Evolutionary conservation across 1,140 invertebrate genomes (phyloP).

Genomic region (Steinernema feltiae): DNA sequence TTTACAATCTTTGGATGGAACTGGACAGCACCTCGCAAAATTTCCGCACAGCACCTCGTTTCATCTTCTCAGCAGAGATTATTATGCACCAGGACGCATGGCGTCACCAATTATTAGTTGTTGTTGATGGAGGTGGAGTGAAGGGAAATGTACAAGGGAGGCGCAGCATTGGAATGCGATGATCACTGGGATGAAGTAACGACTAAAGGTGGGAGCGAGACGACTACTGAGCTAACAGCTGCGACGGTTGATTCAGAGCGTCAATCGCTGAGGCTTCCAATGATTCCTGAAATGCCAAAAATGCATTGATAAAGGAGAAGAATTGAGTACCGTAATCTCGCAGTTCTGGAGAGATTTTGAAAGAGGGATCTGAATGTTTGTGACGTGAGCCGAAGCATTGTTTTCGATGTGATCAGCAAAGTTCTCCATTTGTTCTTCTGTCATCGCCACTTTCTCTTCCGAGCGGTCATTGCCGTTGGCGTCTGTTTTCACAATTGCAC

Average conservation of each 20-base stretch:
- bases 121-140: not conserved
- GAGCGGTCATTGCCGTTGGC: not conserved
- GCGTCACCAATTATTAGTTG: not conserved
- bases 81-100: not conserved
- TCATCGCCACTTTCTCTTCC: not conserved
- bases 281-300: not conserved
- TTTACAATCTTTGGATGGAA: not conserved
- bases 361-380: not conserved
- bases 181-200: not conserved
- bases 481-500: not conserved
- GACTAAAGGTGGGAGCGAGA: not conserved
- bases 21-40: not conserved
- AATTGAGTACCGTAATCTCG: not conserved
- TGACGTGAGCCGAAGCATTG: not conserved
- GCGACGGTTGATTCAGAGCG: not conserved
- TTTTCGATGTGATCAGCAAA: not conserved
- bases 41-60: not conserved
- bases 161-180: not conserved
- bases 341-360: not conserved
- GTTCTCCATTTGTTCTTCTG: not conserved
- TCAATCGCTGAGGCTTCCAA: not conserved
- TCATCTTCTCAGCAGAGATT: not conserved
- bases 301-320: not conserved
- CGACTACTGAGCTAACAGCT: not conserved
- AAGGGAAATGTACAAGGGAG: not conserved